Base-by-base conservation (phyloP, 2,888 invertebrate genomes). In the Eristalis pertinax region DNA sequence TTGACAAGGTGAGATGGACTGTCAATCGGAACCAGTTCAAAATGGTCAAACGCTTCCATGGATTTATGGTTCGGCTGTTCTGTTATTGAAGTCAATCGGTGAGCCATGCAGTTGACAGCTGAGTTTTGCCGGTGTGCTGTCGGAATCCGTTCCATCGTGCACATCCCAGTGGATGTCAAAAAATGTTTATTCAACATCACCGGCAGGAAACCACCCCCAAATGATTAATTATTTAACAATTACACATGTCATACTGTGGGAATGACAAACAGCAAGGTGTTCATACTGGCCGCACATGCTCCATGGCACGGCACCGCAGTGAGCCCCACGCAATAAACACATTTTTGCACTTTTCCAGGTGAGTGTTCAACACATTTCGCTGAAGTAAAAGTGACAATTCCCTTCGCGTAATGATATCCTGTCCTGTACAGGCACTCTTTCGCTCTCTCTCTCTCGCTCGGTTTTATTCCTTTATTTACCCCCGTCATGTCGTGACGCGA, bases 321-420 rank as follows among this genome's bases (percentile, higher is more conserved):
- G 41, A 56, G n/a, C 32, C n/a, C n/a, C 10, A 43, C 10, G 68
- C 41, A 50, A 38, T 69, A 65, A 80, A 81, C 81, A 81, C 56
- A 81, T 81, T 81, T 81, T 81, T 75, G 81, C 74, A 81, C 81
- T 81, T 81, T 81, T 75, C 69, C 74, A 72, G 74, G 81, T 68
- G 62, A 74, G 29, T 38, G 35, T 72, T 79, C 38, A 70, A 70
- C 72, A 50, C 50, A 38, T 78, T 35, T 70, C 58, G 60, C 41
- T 22, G 65, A 72, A 72, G 68, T 68, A 62, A 62, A 80, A 62
- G 73, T 74, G 73, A 56, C 74, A 64, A 69, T 69, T 74, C 81
- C 74, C 80, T 64, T 35, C 67, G 72, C 56, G 62, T 62, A 74
- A 73, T 78, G 70, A 72, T 22, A 79, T 24, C 65, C 65, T 38